Evolutionary conservation across 2,797 vertebrate species (phyloP), one percentile per base, ranked within the genome.

Genomic region (Arctocebus calabarensis): DNA sequence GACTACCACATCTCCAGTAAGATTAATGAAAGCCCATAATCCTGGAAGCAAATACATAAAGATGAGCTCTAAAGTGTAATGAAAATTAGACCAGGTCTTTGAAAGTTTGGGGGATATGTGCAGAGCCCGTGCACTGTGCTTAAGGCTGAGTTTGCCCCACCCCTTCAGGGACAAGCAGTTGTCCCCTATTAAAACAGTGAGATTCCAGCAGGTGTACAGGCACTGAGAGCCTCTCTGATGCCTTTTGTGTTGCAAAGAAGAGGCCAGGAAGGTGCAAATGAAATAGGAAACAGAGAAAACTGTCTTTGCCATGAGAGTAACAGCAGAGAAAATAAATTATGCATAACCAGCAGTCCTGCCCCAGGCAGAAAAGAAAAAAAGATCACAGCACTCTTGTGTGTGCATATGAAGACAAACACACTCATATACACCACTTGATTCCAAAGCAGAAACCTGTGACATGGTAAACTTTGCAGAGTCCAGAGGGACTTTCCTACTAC

Each of bases 141-240:
- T 3, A 74, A 77, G 17, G 3, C 1, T 16, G 66, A 40, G 45
- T 25, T 27, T 10, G 7, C n/a, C 17, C 7, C 0, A 32, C n/a
- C n/a, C n/a, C n/a, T n/a, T n/a, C n/a, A n/a, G n/a, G 7, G 34
- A 12, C 11, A 73, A 78, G 75, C 17, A 37, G 20, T 5, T 19
- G 3, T 34, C 16, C 57, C 64, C 10, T 1, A 0, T 37, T 17
- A 45, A 14, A 75, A 43, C 0, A 81, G 48, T 29, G 66, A 61
- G 34, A 12, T 17, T 48, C 27, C 16, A 4, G 9, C 0, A 20
- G 0, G 0, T 12, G 20, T 16, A 16, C 0, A 11, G 32, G 16
- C 27, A 14, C 4, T 10, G 0, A 45, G 66, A 64, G 32, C 2
- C 7, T 25, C 73, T 32, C 45, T 6, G 25, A 34, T 17, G 27